Conservation (phyloP, 2,888 invertebrate species). For the Chaetogeoica ovagalla region DNA sequence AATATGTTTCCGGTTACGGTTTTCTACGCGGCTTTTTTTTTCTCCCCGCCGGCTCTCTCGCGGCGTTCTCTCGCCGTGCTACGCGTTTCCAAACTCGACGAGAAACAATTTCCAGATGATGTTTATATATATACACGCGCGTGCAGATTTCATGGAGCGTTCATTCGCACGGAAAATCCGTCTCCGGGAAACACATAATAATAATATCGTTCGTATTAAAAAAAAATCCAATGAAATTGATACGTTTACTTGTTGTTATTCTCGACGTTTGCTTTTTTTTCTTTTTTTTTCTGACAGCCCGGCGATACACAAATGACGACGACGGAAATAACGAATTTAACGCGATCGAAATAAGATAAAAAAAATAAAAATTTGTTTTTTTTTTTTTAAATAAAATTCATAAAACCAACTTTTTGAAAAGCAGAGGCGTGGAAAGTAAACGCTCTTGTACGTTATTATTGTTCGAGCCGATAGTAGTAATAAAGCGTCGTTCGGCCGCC, state of each 20-base stretch:
- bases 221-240: too few species aligned
- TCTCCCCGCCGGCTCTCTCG: background rate
- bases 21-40: slow-evolving; percentile 34
- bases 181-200: background rate
- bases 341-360: too few species aligned
- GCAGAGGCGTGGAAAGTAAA: too few species aligned
- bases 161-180: slow-evolving; percentile 39
- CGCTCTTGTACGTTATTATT: background rate
- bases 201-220: slow-evolving; percentile 16
- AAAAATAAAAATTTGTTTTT: too few species aligned
- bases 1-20: slow-evolving; percentile 53
- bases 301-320: too few species aligned
- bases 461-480: background rate
- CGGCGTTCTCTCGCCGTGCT: background rate
- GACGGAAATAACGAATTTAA: too few species aligned
- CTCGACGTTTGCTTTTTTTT: too few species aligned
- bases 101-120: slow-evolving; percentile 35
- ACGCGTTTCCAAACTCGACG: slow-evolving; percentile 25
- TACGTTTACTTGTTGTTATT: too few species aligned
- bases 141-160: background rate
- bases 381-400: too few species aligned
- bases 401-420: too few species aligned
- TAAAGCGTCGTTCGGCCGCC: slow-evolving; percentile 3
- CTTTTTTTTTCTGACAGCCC: too few species aligned
- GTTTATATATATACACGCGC: background rate